A percentile compares a stretch with the other conserved stretches of the same genome.
Conservation (phyloP, 2,888 invertebrate species). For the Mongoloraphidia duomilia region DNA sequence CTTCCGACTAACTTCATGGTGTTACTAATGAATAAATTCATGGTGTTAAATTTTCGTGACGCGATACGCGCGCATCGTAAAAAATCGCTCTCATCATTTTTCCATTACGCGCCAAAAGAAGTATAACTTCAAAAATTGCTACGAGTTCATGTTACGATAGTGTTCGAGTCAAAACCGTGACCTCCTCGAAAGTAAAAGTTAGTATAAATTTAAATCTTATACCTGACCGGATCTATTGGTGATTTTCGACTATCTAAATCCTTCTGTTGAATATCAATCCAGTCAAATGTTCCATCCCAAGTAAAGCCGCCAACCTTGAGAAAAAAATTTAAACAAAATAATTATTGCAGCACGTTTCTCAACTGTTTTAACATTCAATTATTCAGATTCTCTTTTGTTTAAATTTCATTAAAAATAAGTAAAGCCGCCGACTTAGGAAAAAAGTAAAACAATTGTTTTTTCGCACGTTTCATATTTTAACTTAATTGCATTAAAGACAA, state of each 20-base stretch:
- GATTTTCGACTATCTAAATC: slow-evolving; percentile 45
- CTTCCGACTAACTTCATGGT: too few relatives aligned
- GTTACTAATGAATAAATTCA: too few relatives aligned
- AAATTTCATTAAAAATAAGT: slow-evolving; percentile 15
- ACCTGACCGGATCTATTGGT: slow-evolving; percentile 50
- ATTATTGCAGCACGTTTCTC: not conserved
- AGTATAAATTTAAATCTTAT: slow-evolving; percentile 11
- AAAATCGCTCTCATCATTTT: too few relatives aligned
- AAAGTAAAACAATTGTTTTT: not conserved
- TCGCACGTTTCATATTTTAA: not conserved
- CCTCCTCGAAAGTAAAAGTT: not conserved
- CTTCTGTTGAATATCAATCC: slow-evolving; percentile 63
- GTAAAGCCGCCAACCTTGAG: slow-evolving; percentile 68
- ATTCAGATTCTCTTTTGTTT: not conserved
- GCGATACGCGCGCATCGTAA: too few relatives aligned
- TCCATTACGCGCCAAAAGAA: too few relatives aligned
- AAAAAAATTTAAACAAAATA: slow-evolving; percentile 21
- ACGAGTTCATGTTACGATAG: too few relatives aligned
- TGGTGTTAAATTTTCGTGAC: too few relatives aligned
- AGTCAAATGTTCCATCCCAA: slow-evolving; percentile 87
- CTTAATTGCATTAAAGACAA: not conserved
- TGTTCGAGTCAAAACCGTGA: too few relatives aligned
- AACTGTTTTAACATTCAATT: too few relatives aligned
- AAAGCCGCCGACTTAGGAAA: not conserved
- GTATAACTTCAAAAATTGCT: too few relatives aligned